These are phyloP conservation scores for Ptilorrhoa leucosticta DNA, from an alignment of 2,113 vertebrate genomes.

Conservation along the genomic window DNA sequence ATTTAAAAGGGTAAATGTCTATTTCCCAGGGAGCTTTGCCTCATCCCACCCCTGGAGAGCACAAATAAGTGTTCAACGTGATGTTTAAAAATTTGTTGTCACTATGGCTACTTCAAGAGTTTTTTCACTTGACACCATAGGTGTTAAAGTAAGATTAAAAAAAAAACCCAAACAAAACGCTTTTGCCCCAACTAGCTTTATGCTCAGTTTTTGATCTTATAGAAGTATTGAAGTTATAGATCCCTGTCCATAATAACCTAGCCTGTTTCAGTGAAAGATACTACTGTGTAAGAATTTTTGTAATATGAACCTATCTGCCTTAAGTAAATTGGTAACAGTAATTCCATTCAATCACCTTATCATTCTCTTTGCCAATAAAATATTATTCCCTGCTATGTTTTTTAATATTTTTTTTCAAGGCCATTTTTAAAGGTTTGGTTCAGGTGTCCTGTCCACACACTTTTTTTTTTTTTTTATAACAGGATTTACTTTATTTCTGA, in stretches of 20 bases:
- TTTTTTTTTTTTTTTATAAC: neutral
- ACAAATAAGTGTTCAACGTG: neutral
- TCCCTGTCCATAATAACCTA: neutral
- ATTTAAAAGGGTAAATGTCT: neutral
- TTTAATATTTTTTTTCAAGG: neutral
- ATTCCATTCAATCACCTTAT: neutral
- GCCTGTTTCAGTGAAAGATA: neutral
- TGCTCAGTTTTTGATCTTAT: neutral
- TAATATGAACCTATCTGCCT: neutral
- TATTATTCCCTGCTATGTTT: neutral
- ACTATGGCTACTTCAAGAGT: neutral
- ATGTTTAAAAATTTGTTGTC: neutral
- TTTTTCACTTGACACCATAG: neutral
- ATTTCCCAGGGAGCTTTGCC: fast-evolving
- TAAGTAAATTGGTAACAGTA: neutral
- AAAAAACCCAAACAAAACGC: neutral
- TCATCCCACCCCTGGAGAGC: neutral
- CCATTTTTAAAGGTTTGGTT: neutral
- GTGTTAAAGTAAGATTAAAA: neutral
- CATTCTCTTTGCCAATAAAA: neutral
- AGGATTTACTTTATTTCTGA: neutral
- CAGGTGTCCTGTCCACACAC: neutral
- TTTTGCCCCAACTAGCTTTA: neutral
- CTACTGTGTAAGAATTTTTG: neutral
- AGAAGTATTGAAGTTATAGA: neutral